phyloP scores from a whole-genome alignment of 2,888 invertebrate species.

The Xanthorhoe spadicearia region DNA sequence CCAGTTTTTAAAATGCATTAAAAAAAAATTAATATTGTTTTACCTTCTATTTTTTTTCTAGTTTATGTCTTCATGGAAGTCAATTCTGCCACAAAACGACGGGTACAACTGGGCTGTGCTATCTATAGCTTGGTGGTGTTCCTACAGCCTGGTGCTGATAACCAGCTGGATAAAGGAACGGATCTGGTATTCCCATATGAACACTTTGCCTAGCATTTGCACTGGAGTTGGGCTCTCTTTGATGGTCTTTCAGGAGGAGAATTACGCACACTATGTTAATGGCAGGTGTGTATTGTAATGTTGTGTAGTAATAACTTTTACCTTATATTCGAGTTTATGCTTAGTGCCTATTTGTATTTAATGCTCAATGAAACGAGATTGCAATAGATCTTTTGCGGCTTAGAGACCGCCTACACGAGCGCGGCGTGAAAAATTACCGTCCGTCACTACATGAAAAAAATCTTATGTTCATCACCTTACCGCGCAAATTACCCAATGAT shows the following conservation, averaged over 20 bases:
- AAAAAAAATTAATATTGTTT: not conserved
- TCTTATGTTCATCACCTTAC: no score
- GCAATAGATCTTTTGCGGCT: no score
- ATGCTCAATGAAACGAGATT: no score
- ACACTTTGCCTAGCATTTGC: constrained; percentile 58
- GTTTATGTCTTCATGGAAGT: constrained; percentile 61
- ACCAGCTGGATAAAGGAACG: constrained; percentile 52
- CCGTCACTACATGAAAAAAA: no score
- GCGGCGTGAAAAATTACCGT: no score
- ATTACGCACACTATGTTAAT: constrained; percentile 76
- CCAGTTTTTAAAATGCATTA: not conserved
- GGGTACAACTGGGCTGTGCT: constrained; percentile 69
- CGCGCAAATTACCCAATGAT: no score
- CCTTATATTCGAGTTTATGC: no score
- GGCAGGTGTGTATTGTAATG: constrained; percentile 59
- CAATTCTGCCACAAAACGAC: constrained; percentile 56
- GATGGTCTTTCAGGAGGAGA: constrained; percentile 72
- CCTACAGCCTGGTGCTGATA: constrained; percentile 55
- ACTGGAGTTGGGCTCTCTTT: constrained; percentile 65
- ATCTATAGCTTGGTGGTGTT: constrained; percentile 66
- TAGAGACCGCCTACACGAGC: no score
- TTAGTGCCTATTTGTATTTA: no score
- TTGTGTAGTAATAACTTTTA: not conserved
- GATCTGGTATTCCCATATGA: constrained; percentile 48
- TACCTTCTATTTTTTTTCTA: constrained; percentile 40